phyloP scores from a whole-genome alignment of 2,797 vertebrate genomes.

The Pseudochaenichthys georgianus region DNA sequence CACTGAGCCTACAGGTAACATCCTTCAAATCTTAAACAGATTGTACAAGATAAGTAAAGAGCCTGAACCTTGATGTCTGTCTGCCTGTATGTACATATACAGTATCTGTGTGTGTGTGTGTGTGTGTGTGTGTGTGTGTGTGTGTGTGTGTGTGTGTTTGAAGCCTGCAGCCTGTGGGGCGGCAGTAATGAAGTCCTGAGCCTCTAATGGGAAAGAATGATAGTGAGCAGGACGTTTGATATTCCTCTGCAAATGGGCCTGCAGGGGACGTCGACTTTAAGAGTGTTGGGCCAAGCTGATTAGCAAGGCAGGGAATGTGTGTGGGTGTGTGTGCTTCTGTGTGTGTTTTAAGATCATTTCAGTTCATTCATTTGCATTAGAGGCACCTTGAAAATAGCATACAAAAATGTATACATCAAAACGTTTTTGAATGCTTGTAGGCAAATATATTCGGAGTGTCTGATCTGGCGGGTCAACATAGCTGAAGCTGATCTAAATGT shows the following conservation, averaged over 20 bases:
- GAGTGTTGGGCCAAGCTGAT: slow-evolving; percentile 43
- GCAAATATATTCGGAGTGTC: not conserved
- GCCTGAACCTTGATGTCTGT: slow-evolving; percentile 10
- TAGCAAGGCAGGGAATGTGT: slow-evolving; percentile 27
- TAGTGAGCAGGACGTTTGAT: slow-evolving; percentile 57
- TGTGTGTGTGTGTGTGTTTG: slow-evolving; percentile 8
- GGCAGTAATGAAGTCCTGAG: slow-evolving; percentile 60
- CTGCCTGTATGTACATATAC: not conserved
- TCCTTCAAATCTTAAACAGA: slow-evolving; percentile 18
- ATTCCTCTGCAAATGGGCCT: slow-evolving; percentile 55
- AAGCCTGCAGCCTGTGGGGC: slow-evolving; percentile 34
- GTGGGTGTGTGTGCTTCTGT: slow-evolving; percentile 13
- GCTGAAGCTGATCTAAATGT: slow-evolving; percentile 1
- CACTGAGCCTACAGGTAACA: not conserved
- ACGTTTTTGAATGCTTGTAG: not conserved
- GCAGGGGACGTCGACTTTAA: slow-evolving; percentile 34
- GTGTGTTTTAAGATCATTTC: slow-evolving; percentile 19
- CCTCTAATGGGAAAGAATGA: slow-evolving; percentile 66
- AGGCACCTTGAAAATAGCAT: slow-evolving; percentile 15
- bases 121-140: no score
- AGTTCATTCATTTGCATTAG: slow-evolving; percentile 14
- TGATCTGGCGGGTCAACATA: not conserved
- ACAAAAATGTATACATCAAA: not conserved
- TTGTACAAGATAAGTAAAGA: slow-evolving; percentile 27
- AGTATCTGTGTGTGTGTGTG: no score